These are phyloP conservation scores for Plebejus argus DNA, from an alignment of 2,888 invertebrate genomes.

Conservation along the genomic window DNA sequence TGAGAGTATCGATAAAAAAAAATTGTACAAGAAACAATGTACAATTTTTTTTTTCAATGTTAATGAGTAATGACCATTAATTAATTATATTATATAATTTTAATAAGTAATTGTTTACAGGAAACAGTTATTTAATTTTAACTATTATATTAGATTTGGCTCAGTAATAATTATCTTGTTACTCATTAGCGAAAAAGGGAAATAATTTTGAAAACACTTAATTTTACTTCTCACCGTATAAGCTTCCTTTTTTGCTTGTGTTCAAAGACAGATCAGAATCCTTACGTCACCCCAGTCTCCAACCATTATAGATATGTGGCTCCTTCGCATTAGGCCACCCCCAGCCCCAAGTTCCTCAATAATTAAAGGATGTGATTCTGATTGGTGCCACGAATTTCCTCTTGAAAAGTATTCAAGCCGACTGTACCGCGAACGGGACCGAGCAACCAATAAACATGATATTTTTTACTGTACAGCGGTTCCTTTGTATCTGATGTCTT, in stretches of 20 bases:
- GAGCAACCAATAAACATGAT: slow-evolving; percentile 26
- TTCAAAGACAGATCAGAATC: too few species aligned
- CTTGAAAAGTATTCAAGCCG: not conserved
- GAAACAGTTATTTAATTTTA: not conserved
- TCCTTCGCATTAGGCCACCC: too few species aligned
- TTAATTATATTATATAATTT: not conserved
- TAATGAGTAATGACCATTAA: not conserved
- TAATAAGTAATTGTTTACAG: not conserved
- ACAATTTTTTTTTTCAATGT: too few species aligned
- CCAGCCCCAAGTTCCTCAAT: too few species aligned
- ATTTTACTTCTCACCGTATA: too few species aligned
- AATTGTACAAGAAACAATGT: not conserved
- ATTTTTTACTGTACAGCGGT: slow-evolving; percentile 31
- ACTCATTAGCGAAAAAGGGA: too few species aligned
- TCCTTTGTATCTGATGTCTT: slow-evolving; percentile 34
- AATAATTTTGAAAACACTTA: too few species aligned
- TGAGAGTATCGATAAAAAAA: not conserved
- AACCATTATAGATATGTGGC: too few species aligned
- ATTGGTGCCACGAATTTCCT: too few species aligned
- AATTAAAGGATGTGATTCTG: too few species aligned
- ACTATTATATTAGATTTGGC: not conserved
- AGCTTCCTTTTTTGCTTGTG: too few species aligned
- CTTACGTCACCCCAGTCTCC: too few species aligned
- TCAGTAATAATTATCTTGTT: not conserved
- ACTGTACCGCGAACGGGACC: slow-evolving; percentile 26